These are phyloP conservation scores for Phasia obesa DNA, from an alignment of 2,888 invertebrate genomes.

Conservation along the genomic window DNA sequence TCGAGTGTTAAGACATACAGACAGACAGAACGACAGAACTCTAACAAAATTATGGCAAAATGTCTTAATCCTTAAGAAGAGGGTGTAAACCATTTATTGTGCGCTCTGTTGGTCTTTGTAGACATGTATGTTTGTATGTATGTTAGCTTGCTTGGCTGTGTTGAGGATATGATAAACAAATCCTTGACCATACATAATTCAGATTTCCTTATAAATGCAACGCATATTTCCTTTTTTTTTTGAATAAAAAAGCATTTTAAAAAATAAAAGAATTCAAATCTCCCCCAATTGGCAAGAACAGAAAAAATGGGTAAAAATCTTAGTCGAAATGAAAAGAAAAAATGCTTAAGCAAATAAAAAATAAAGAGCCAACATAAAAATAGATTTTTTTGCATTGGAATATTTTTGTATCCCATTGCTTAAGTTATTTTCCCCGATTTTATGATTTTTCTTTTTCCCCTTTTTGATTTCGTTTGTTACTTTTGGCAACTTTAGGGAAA, in stretches of 20 bases:
- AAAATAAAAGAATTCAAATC: slow-evolving; percentile 17
- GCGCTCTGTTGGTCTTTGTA: not conserved
- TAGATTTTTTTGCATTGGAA: not conserved
- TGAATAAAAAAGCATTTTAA: not conserved
- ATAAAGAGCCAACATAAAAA: slow-evolving; percentile 33
- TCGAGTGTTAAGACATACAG: not conserved
- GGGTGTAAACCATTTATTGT: slow-evolving; percentile 55
- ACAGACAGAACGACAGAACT: not conserved
- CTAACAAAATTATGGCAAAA: slow-evolving; percentile 6
- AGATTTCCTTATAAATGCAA: slow-evolving; percentile 53
- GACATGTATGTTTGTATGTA: too few species aligned
- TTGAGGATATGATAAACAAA: slow-evolving; percentile 69
- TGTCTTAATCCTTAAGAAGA: slow-evolving; percentile 58
- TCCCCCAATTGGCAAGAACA: slow-evolving; percentile 41
- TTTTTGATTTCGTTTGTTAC: slow-evolving; percentile 19
- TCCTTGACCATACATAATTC: slow-evolving; percentile 79
- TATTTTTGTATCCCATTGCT: slow-evolving; percentile 2
- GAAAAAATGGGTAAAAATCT: not conserved
- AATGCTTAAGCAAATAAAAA: slow-evolving; percentile 11
- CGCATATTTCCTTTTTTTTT: not conserved
- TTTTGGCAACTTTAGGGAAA: slow-evolving; percentile 24
- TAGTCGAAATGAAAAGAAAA: not conserved
- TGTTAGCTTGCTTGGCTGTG: not conserved
- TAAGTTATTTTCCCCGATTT: slow-evolving; percentile 29
- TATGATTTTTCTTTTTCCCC: slow-evolving; percentile 37